phyloP scores from a whole-genome alignment of 2,113 vertebrate genomes.

The Hoplias malabaricus region DNA sequence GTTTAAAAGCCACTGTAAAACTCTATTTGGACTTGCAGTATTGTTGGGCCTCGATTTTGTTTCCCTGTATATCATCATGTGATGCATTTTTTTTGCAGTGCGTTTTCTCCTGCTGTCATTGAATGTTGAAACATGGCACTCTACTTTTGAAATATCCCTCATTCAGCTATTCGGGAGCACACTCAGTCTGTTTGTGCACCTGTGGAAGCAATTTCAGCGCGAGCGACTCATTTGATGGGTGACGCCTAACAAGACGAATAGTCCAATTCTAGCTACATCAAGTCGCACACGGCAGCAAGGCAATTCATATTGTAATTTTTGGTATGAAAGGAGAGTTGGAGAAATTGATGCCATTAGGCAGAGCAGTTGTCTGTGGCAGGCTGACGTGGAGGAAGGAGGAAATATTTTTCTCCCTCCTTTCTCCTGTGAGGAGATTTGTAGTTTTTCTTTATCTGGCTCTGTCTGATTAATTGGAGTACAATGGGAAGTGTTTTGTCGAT shows the following conservation, averaged over 20 bases:
- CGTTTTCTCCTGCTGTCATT: slow-evolving; percentile 25
- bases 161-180: slow-evolving; percentile 17
- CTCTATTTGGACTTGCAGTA: slow-evolving; percentile 8
- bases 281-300: slow-evolving; percentile 17
- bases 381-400: not conserved
- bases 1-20: slow-evolving; percentile 27
- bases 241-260: slow-evolving; percentile 53
- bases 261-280: slow-evolving; percentile 43
- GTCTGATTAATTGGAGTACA: slow-evolving; percentile 10
- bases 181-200: slow-evolving; percentile 24
- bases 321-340: slow-evolving; percentile 33
- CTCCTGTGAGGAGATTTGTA: not conserved
- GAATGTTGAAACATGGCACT: slow-evolving; percentile 8
- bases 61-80: slow-evolving; percentile 21
- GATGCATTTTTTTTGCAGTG: not conserved
- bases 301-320: slow-evolving; percentile 51
- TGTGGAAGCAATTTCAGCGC: slow-evolving; percentile 36
- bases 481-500: not conserved
- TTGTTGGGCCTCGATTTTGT: not conserved
- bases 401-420: slow-evolving; percentile 19
- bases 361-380: slow-evolving; percentile 45
- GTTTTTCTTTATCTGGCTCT: not conserved
- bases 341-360: slow-evolving; percentile 50
- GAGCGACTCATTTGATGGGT: slow-evolving; percentile 27
- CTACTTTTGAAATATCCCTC: slow-evolving; percentile 16